Evolutionary conservation across 2,113 vertebrate species (phyloP), one percentile per base, ranked within the genome.

Genomic region (Trachemys scripta): DNA sequence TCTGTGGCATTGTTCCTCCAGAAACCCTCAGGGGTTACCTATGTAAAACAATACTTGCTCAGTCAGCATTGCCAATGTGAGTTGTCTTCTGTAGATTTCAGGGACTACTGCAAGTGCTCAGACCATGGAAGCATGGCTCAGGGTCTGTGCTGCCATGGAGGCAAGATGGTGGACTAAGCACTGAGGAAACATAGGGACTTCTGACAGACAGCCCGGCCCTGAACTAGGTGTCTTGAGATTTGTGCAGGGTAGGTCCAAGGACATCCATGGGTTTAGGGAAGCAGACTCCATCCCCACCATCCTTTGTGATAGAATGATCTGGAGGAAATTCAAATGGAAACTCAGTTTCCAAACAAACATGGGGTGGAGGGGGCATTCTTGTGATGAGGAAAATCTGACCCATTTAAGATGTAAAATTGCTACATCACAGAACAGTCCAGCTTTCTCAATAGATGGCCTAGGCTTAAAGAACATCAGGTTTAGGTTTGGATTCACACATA

Each of bases 261-360:
- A 92, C 85, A 92, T 20, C 11, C 53, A 86, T 75, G 96, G 19
- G 72, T 59, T 79, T 84, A 92, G 87, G 24, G 42, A 20, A 56
- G 22, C 91, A 56, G 72, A 87, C 49, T 94, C 90, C 72, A 91
- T 97, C 95, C 65, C 27, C 3, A 0, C 19, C 17, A 27, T 86
- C 62, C 19, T 62, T 57, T 93, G 53, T 57, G 78, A 76, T 24
- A 5, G 38, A 76, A 76, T 45, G 24, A 59, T 90, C 82, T 86
- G 62, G 35, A 83, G 38, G 84, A 96, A 90, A 91, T 38, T 84
- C 93, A 45, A n/a, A 76, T 76, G 72, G 87, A 92, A 92, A 79
- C 62, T 82, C 35, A 92, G 69, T 84, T 96, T 96, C 90, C 80
- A 96, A 87, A 94, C 45, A 90, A 95, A 38, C 47, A 9, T 92